Percentiles rank a stretch among this genome's conserved stretches.
Conservation (phyloP, 1,140 invertebrate genomes). For the Chionoecetes opilio region DNA sequence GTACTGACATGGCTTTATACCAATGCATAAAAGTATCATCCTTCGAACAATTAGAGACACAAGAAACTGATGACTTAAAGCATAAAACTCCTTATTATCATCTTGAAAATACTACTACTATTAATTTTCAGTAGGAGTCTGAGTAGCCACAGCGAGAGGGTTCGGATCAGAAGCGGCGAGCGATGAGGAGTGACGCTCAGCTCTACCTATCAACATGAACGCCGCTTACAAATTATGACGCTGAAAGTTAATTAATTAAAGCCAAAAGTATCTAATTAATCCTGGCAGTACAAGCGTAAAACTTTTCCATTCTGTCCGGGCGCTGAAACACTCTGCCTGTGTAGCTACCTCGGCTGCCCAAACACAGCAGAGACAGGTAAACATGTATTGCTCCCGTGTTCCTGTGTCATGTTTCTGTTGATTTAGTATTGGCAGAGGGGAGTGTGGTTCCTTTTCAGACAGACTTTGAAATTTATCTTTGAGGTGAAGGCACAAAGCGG, state of each 20-base stretch:
- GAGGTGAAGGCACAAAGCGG: not conserved
- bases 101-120: too few species aligned
- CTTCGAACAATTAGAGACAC: not conserved
- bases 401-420: not conserved
- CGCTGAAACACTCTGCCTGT: not conserved
- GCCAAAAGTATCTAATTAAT: not conserved
- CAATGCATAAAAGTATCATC: too few species aligned
- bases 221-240: not conserved
- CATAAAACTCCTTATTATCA: too few species aligned
- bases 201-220: too few species aligned
- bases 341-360: not conserved
- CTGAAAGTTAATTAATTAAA: not conserved
- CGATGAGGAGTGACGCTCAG: too few species aligned
- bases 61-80: not conserved
- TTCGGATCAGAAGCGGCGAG: too few species aligned
- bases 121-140: too few species aligned
- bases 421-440: slow-evolving; percentile 31
- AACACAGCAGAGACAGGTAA: not conserved
- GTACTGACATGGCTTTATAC: too few species aligned
- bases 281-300: not conserved
- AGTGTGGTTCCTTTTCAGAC: slow-evolving; percentile 9
- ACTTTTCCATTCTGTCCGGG: not conserved
- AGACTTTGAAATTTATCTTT: not conserved
- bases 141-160: too few species aligned
- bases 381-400: not conserved